Evolutionary conservation across 2,888 invertebrate genomes (phyloP).

Genomic region (Epirrhoe tristata): DNA sequence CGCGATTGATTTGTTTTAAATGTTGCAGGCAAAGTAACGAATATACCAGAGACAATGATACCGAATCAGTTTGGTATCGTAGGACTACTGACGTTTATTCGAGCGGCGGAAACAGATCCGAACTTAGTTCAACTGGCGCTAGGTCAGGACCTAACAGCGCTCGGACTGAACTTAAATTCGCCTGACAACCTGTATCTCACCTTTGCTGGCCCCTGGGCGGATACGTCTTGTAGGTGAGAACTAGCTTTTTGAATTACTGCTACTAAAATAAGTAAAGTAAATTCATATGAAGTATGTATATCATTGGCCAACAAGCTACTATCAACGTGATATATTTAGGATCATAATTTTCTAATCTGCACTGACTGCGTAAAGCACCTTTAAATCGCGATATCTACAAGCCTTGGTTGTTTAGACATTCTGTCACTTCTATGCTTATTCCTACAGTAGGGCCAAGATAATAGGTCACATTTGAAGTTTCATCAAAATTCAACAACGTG

Average conservation of each 20-base stretch:
- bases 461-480: too few species aligned
- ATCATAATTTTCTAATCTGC: too few species aligned
- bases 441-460: too few species aligned
- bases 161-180: constrained; percentile 99
- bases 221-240: constrained; percentile 93
- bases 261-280: too few species aligned
- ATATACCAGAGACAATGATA: constrained; percentile 99
- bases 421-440: too few species aligned
- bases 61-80: constrained; percentile 99
- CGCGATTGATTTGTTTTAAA: constrained; percentile 36
- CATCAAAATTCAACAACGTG: too few species aligned
- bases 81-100: constrained; percentile 98
- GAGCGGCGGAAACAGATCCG: constrained; percentile 98
- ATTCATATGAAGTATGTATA: too few species aligned
- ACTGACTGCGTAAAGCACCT: too few species aligned
- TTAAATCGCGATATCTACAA: too few species aligned
- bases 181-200: constrained; percentile 99
- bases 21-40: constrained; percentile 95
- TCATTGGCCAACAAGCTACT: too few species aligned
- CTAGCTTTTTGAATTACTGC: background rate
- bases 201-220: constrained; percentile 99
- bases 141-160: constrained; percentile 98
- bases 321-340: too few species aligned
- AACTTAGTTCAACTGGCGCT: constrained; percentile 98
- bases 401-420: too few species aligned